Evolutionary conservation across 2,113 vertebrate genomes (phyloP), one percentile per base, ranked within the genome.

Genomic region (Phaethornis superciliosus): DNA sequence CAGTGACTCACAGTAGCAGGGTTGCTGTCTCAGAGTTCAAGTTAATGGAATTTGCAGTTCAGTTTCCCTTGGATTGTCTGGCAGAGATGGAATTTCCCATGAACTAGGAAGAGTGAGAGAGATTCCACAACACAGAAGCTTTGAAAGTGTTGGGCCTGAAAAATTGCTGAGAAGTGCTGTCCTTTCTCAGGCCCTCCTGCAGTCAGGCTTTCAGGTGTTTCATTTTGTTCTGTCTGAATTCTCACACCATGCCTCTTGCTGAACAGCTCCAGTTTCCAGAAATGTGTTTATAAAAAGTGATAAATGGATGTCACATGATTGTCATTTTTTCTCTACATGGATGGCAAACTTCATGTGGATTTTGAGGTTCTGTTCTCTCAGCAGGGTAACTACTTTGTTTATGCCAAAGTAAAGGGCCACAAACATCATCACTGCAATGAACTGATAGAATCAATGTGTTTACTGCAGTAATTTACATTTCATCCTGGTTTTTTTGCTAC

Each of bases 1-100:
- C 68, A 60, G 79, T 96, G 96, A 94, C 91, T 96, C 94, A 95
- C 87, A 89, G 89, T 87, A 90, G 90, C 74, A 2, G 15, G 89
- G 81, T 22, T 93, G 44, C 54, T 85, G 67, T 92, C 81, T 87
- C 68, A 63, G 83, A 93, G 93, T 90, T 96, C 69, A 89, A 72
- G 59, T 78, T 75, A 74, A 74, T 94, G 96, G 95, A 96, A 95
- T 94, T 89, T 94, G 40, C 52, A 81, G 64, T 93, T 94, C 75
- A 88, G 35, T 83, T 96, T 85, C 76, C 54, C 83, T 91, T 75
- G 54, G 49, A 54, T 86, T 88, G 28, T 85, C 80, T 93, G 88
- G 83, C 75, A 82, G 92, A 90, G 67, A 75, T 65, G 8, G 84
- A 90, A 64, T 86, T 93, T 93, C 90, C 77, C 84, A 59, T 93